Conservation (phyloP, 2,113 vertebrate species). For the Glaucidium brasilianum region DNA sequence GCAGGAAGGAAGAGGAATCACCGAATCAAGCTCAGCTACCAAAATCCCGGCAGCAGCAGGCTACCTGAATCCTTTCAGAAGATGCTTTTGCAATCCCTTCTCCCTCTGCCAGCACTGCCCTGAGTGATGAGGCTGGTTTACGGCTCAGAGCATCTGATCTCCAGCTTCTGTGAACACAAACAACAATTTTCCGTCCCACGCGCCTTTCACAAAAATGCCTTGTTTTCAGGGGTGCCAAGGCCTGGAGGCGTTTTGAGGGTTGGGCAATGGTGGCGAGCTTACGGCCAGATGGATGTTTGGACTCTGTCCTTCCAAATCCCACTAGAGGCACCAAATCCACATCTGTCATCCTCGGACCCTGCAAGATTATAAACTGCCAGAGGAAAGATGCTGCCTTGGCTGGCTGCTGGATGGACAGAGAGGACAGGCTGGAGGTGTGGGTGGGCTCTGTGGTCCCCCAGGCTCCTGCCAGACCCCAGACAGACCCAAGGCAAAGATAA, state of each 20-base stretch:
- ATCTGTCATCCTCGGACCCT: not conserved
- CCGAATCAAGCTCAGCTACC: rapidly evolving
- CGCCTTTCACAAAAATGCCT: rapidly evolving
- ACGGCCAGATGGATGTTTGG: not conserved
- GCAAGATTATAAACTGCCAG: rapidly evolving
- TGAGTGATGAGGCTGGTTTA: not conserved
- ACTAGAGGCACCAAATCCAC: not conserved
- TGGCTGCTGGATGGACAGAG: not conserved
- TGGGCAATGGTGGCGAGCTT: rapidly evolving
- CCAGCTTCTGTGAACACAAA: not conserved
- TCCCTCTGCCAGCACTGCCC: not conserved
- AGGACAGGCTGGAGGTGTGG: not conserved
- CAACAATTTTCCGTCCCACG: not conserved
- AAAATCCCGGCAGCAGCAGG: not conserved
- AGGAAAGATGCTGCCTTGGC: not conserved
- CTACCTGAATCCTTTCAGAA: not conserved
- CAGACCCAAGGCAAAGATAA: not conserved
- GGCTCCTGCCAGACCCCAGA: not conserved
- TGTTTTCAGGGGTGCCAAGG: not conserved
- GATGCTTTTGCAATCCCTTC: not conserved
- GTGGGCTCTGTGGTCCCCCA: not conserved
- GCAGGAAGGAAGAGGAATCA: not conserved
- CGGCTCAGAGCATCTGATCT: not conserved
- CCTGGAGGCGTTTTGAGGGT: not conserved
- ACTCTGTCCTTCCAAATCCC: not conserved